These are phyloP conservation scores for Pipra filicauda DNA, from an alignment of 2,113 vertebrate genomes.

Conservation along the genomic window DNA sequence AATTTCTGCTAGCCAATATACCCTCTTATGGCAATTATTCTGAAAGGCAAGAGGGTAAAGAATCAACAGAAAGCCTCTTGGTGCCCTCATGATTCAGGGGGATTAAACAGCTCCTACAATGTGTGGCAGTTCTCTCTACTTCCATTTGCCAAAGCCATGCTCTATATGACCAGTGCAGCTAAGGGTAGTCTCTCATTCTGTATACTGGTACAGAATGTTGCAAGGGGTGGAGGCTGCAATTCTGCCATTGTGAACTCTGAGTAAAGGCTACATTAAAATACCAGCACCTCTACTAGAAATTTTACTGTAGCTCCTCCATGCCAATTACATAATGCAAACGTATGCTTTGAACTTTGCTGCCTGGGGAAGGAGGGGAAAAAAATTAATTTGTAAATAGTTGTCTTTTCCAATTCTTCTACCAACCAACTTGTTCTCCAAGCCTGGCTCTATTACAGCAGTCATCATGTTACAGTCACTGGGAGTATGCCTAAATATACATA, in stretches of 20 bases:
- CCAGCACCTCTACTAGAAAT: background rate
- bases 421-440: background rate
- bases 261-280: background rate
- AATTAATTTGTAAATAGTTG: slow-evolving; percentile 12
- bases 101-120: background rate
- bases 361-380: background rate
- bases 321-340: background rate
- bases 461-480: background rate
- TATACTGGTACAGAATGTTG: too few relatives aligned
- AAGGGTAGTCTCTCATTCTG: background rate
- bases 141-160: background rate
- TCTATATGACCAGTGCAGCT: background rate
- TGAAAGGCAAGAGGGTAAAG: background rate
- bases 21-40: background rate
- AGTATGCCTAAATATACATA: background rate
- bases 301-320: background rate
- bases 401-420: background rate
- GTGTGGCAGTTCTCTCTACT: background rate
- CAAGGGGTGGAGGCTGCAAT: background rate
- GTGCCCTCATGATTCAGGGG: background rate
- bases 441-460: background rate
- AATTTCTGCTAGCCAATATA: background rate
- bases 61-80: background rate
- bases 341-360: background rate
- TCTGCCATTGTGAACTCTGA: background rate